Evolutionary conservation across 2,797 vertebrate species (phyloP).

Genomic region (Anas georgica): DNA sequence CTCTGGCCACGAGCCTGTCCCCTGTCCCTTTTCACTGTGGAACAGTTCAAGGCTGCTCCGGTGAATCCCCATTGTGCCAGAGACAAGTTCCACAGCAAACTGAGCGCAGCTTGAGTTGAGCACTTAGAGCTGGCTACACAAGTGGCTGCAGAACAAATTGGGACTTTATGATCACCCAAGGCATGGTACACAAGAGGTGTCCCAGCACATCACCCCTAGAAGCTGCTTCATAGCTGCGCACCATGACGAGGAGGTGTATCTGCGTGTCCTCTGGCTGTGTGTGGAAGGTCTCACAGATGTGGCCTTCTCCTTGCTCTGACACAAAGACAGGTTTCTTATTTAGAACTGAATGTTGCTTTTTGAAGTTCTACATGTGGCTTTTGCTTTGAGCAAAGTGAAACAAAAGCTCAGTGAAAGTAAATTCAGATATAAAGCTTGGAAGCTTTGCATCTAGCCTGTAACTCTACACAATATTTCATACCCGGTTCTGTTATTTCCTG

Average conservation of each 20-base stretch:
- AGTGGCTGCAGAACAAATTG: background rate
- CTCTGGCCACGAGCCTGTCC: background rate
- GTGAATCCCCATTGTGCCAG: background rate
- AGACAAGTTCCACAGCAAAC: background rate
- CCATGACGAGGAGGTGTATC: background rate
- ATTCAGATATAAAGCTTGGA: background rate
- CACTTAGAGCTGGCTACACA: background rate
- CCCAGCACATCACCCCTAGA: background rate
- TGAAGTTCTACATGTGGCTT: background rate
- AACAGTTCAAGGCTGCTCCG: background rate
- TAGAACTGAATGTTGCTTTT: background rate
- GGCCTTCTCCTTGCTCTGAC: background rate
- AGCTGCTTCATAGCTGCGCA: background rate
- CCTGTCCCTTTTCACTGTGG: background rate
- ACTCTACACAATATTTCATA: background rate
- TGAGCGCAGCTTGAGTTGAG: background rate
- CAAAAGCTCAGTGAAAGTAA: background rate
- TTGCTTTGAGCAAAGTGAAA: background rate
- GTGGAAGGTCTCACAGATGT: background rate
- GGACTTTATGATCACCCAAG: background rate
- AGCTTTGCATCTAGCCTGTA: background rate
- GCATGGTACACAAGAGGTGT: background rate
- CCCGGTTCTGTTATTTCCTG: constrained; percentile 28
- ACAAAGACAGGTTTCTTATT: background rate
- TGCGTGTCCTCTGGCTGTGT: background rate